Conservation (phyloP, 2,888 invertebrate genomes). For the Caradrina clavipalpis region DNA sequence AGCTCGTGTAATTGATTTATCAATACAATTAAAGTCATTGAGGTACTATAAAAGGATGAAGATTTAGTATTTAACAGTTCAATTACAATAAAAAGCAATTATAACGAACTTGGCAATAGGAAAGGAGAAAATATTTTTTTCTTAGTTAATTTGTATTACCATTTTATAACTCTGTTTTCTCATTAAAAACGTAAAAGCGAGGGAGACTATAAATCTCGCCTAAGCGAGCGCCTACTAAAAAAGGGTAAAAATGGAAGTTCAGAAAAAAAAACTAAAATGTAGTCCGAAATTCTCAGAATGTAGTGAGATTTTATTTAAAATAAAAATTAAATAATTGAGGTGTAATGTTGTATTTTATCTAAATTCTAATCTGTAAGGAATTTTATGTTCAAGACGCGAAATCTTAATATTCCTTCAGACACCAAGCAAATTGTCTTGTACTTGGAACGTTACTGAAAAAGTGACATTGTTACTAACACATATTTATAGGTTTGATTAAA, state of each 20-base stretch:
- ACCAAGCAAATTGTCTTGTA: slow-evolving; percentile 31
- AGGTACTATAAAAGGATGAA: background rate
- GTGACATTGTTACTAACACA: slow-evolving; percentile 2
- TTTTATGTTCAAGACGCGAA: slow-evolving; percentile 31
- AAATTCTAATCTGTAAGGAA: slow-evolving; percentile 42
- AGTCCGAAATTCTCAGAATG: slow-evolving; percentile 26
- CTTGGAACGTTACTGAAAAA: slow-evolving; percentile 21
- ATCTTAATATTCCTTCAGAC: slow-evolving; percentile 49
- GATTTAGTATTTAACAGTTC: background rate
- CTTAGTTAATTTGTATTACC: slow-evolving; percentile 5
- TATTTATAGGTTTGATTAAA: background rate
- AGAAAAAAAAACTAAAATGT: slow-evolving; percentile 32
- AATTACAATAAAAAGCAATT: background rate
- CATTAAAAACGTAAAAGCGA: background rate
- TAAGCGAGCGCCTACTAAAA: slow-evolving; percentile 27
- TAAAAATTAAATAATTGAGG: slow-evolving; percentile 53
- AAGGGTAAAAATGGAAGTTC: slow-evolving; percentile 29
- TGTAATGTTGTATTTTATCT: slow-evolving; percentile 57
- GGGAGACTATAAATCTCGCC: slow-evolving; percentile 31
- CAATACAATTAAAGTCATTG: too few relatives aligned
- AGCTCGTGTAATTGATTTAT: background rate
- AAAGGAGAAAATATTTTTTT: slow-evolving; percentile 4
- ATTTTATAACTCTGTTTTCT: slow-evolving; percentile 4
- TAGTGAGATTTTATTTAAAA: slow-evolving; percentile 59
- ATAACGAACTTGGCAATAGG: background rate